Evolutionary conservation across 2,113 vertebrate species (phyloP).

Genomic region (Zapornia atra): DNA sequence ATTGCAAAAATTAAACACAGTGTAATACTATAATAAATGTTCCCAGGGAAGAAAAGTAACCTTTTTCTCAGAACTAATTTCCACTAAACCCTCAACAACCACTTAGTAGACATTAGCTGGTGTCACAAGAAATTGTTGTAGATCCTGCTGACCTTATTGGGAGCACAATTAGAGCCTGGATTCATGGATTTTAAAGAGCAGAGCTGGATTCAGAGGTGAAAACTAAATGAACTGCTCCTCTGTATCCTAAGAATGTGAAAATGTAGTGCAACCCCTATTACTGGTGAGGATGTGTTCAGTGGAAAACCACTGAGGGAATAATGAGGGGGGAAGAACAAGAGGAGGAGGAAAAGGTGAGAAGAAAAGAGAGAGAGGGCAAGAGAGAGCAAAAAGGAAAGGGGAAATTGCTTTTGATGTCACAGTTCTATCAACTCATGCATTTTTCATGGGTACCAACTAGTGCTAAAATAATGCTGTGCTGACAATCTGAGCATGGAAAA

Average conservation of each 20-base stretch:
- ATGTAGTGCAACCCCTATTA: neutral
- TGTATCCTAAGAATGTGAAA: slow-evolving; percentile 6
- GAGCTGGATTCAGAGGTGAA: neutral
- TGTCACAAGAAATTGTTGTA: neutral
- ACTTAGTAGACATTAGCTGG: neutral
- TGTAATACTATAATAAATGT: neutral
- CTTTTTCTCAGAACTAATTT: neutral
- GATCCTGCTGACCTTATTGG: neutral
- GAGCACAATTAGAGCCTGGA: neutral
- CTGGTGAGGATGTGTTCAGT: slow-evolving; percentile 29
- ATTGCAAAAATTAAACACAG: neutral
- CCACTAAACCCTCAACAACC: neutral
- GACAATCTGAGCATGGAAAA: neutral
- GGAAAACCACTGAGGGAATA: slow-evolving; percentile 47
- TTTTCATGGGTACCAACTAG: slow-evolving; percentile 60
- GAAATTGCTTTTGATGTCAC: slow-evolving; percentile 66
- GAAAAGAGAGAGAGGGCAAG: slow-evolving; percentile 49
- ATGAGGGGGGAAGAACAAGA: slow-evolving; percentile 56
- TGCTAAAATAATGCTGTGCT: slow-evolving; percentile 50
- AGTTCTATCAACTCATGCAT: slow-evolving; percentile 68
- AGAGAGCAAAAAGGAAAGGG: slow-evolving; percentile 46
- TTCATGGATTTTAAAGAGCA: neutral
- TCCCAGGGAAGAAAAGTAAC: neutral
- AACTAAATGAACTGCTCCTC: neutral
- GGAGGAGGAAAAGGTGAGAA: slow-evolving; percentile 61